Evolutionary conservation across 2,888 invertebrate genomes (phyloP), one percentile per base, ranked within the genome.

Genomic region (Trichacis sp.): DNA sequence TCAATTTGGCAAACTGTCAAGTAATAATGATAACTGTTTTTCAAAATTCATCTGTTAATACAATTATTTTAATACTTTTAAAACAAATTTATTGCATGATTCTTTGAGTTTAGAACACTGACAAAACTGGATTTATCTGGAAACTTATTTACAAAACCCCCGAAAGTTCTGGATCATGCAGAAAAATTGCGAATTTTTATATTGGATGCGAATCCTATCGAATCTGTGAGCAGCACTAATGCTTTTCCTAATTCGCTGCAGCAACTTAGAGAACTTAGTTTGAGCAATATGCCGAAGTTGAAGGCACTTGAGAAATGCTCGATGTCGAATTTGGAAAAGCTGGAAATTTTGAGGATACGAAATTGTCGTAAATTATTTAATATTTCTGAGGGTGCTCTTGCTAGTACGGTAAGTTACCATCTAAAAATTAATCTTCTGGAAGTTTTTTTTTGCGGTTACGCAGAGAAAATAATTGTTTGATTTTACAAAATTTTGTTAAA

Each of bases 121-220:
- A 88, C 88, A 66, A 87, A 85, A 1, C 80, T 96, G 68, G 89
- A 93, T 77, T 79, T 94, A 46, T 89, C 89, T 19, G 89, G 89
- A 68, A 93, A 93, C 82, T 77, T 86, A 19, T 87, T 93, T 12
- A 79, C 80, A 0, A 79, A 83, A 0, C 81, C 92, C 0, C 93
- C 93, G 0, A 81, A 85, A 5, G 89, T 89, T 24, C 75, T 94
- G 15, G 86, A 85, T 0, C 88, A 89, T 58, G 88, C 90, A 0
- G 87, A 87, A 55, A 87, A 87, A 67, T 81, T 94, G 50, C 82
- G 89, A 53, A 87, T 83, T 48, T 82, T 94, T 8, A 88, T 88
- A 53, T 80, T 94, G 17, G 90, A 92, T 74, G 89, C 90, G 66
- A 94, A 94, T 80, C 91, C 90, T 0, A 89, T 94, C 50, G 79